These are phyloP conservation scores for Escarpia spicata DNA, from an alignment of 2,888 invertebrate species.

Conservation along the genomic window DNA sequence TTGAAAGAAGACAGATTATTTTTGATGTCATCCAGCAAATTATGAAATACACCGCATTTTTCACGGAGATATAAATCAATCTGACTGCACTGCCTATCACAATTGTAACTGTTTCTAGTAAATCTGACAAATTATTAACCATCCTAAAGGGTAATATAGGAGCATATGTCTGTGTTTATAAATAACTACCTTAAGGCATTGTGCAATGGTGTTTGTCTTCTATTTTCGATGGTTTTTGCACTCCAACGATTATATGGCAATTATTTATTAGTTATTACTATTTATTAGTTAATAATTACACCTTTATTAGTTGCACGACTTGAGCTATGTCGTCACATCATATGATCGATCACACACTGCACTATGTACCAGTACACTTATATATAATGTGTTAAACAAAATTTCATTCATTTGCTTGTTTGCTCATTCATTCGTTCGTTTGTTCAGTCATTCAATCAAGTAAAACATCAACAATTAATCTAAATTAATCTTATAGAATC, in stretches of 20 bases:
- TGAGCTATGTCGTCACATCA: too few species aligned
- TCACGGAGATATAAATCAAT: not conserved
- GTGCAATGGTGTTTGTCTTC: not conserved
- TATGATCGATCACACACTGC: too few species aligned
- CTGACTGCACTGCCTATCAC: not conserved
- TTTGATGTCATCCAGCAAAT: not conserved
- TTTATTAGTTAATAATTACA: too few species aligned
- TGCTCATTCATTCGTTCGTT: too few species aligned
- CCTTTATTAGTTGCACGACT: too few species aligned
- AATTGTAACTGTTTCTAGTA: not conserved
- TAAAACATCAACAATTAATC: too few species aligned
- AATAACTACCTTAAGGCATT: not conserved
- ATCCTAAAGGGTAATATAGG: not conserved
- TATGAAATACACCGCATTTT: not conserved
- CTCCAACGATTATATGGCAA: not conserved
- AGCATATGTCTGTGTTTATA: not conserved
- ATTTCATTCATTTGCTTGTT: too few species aligned
- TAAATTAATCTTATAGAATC: not conserved
- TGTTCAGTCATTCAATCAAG: too few species aligned
- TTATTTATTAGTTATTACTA: too few species aligned
- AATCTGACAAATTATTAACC: not conserved
- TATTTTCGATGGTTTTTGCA: not conserved
- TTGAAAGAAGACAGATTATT: too few species aligned
- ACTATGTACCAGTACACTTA: too few species aligned
- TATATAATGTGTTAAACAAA: too few species aligned